These are phyloP conservation scores for Nicator chloris DNA, from an alignment of 2,113 vertebrate species.

Conservation along the genomic window DNA sequence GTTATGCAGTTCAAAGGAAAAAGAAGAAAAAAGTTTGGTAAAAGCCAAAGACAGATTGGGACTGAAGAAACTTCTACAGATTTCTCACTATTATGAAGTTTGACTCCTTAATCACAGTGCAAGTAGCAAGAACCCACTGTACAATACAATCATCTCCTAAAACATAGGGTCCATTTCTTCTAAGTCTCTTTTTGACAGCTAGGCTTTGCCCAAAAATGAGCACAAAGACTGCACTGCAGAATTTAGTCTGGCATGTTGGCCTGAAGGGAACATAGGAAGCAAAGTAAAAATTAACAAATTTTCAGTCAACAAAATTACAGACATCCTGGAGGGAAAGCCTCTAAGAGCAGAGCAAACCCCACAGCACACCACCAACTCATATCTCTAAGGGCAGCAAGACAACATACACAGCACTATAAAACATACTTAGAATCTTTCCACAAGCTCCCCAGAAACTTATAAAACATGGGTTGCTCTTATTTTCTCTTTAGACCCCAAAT, in stretches of 20 bases:
- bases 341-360: neutral
- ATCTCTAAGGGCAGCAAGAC: neutral
- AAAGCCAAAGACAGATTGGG: neutral
- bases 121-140: neutral
- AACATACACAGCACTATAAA: neutral
- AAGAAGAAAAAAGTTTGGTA: neutral
- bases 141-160: neutral
- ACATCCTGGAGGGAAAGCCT: neutral
- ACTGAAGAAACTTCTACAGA: neutral
- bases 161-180: neutral
- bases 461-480: neutral
- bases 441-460: neutral
- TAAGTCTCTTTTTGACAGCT: neutral
- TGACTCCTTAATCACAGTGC: neutral
- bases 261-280: neutral
- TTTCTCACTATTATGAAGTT: neutral
- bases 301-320: neutral
- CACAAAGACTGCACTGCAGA: neutral
- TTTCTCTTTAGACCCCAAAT: neutral
- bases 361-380: neutral
- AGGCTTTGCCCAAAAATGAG: neutral
- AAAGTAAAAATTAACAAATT: slow-evolving; percentile 16
- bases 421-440: neutral
- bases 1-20: neutral
- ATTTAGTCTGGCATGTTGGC: neutral